Base-by-base conservation (phyloP, 2,888 invertebrate genomes). In the Meandrusa payeni region DNA sequence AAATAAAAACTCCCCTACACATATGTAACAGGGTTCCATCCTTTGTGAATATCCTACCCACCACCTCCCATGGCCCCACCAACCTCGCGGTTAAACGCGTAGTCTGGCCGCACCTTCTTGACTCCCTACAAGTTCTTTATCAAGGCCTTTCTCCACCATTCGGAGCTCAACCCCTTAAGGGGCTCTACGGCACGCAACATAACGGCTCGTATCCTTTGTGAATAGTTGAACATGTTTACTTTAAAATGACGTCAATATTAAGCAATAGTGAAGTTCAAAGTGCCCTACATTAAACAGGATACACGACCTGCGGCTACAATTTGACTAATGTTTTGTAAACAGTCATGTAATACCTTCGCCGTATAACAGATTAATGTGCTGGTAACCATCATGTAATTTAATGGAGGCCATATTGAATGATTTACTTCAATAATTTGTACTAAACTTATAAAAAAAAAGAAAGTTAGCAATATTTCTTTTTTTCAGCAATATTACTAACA, bases 311-410 rank as follows among this genome's bases (percentile, higher is more conserved):
- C 5, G 61, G 70, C 46, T 24, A 59, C 64, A 70, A 69, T 72
- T 68, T 68, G 59, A 55, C 59, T 71, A 68, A 69, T 71, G 72
- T 58, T 61, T 51, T 57, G 51, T 54, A 57, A 53, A 53, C 52
- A 55, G 50, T 33, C 38, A 38, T 12, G 32, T 19, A 32, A 44
- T 44, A 44, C 44, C 47, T 41, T 33, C 26, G 34, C 47, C 47
- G 27, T 46, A 48, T 48, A 11, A 29, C 38, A 22, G 46, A 46
- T 36, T 32, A 40, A 36, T 39, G 33, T 33, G 9, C 22, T 6
- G 2, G 11, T 13, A 24, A 7, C 22, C 27, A 6, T 23, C 12
- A 10, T 7, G 9, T 39, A 39, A 40, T 39, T 24, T 32, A 28
- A 36, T 43, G 13, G 26, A 13, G 9, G 7, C 20, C 22, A n/a